A percentile compares a stretch with the other conserved stretches of the same genome.
phyloP scores from a whole-genome alignment of 2,113 vertebrate species.

The Anolis sagrei region DNA sequence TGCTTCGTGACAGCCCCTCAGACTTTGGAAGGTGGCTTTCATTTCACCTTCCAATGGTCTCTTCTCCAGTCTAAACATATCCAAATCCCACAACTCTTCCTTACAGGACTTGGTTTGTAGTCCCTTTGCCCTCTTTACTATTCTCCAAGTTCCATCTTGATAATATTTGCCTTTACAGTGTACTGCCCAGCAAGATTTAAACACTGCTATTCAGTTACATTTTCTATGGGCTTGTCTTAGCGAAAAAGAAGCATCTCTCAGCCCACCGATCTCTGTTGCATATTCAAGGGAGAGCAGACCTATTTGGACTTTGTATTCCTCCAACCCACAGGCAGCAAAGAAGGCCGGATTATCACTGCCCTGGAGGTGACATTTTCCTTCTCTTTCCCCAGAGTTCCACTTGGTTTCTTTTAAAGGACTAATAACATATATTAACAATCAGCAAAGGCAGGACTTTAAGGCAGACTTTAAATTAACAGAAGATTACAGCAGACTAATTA shows the following conservation, averaged over 20 bases:
- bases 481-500: not conserved
- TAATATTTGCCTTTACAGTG: not conserved
- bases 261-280: not conserved
- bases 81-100: not conserved
- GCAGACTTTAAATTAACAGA: constrained; percentile 1
- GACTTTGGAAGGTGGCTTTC: not conserved
- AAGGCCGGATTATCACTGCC: constrained; percentile 1
- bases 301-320: not conserved
- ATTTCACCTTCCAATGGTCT: not conserved
- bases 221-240: not conserved
- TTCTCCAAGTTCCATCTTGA: not conserved
- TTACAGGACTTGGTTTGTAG: not conserved
- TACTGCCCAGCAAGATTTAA: not conserved
- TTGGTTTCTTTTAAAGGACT: constrained; percentile 11
- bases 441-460: not conserved
- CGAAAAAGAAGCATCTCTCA: not conserved
- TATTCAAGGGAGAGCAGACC: not conserved
- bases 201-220: not conserved
- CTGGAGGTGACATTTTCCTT: not conserved
- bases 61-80: not conserved
- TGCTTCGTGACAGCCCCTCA: not conserved
- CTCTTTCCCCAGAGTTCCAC: not conserved
- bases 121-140: not conserved
- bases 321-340: not conserved
- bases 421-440: constrained; percentile 16